These are phyloP conservation scores for Caenorhabditis afra DNA, from an alignment of 2,888 invertebrate species.

Conservation along the genomic window DNA sequence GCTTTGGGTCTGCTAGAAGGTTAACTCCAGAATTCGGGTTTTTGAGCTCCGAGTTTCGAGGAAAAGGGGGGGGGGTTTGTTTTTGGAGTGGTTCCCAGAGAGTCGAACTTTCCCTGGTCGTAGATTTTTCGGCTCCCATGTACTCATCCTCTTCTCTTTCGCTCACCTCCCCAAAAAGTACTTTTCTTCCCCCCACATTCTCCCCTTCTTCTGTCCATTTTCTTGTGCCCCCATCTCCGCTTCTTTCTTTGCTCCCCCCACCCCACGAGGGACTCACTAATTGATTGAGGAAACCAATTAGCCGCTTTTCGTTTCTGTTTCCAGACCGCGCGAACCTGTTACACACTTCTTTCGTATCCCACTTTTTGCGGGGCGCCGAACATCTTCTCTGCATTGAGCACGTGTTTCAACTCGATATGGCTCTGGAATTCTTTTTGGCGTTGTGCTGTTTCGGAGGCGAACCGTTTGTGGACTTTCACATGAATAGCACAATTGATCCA, in stretches of 20 bases:
- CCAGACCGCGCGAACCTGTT: neutral
- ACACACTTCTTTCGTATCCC: neutral
- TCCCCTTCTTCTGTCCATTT: neutral
- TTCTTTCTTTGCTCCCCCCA: neutral
- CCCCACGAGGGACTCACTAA: constrained; percentile 20
- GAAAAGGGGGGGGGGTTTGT: too few relatives aligned
- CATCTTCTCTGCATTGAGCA: too few relatives aligned
- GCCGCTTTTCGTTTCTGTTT: constrained; percentile 4
- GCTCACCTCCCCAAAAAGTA: too few relatives aligned
- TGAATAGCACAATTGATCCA: constrained; percentile 48
- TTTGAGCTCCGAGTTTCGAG: too few relatives aligned
- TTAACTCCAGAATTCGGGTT: too few relatives aligned
- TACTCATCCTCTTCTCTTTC: too few relatives aligned
- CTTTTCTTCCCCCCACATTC: too few relatives aligned
- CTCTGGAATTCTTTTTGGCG: constrained; percentile 60
- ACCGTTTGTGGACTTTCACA: constrained; percentile 64
- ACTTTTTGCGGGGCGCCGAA: neutral
- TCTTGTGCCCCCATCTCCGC: neutral
- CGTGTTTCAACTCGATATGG: too few relatives aligned
- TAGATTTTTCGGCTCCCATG: too few relatives aligned
- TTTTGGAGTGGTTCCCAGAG: too few relatives aligned
- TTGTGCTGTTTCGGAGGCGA: constrained; percentile 67
- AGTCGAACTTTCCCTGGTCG: too few relatives aligned
- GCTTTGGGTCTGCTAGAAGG: too few relatives aligned
- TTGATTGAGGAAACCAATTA: constrained; percentile 44